Conservation (phyloP, 2,888 invertebrate species). For the Dyspetes luteomarginatus region DNA sequence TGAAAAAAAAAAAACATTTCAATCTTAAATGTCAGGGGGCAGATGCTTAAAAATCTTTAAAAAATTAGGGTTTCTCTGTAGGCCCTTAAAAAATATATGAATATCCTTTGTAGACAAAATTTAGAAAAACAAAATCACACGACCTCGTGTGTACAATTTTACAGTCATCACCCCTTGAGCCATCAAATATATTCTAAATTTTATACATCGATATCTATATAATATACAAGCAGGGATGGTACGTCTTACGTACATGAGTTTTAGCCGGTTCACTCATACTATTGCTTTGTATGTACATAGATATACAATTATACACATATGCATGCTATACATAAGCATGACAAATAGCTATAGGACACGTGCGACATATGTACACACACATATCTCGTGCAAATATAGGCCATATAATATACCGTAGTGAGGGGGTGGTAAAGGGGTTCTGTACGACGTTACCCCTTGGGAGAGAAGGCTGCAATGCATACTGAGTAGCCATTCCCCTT, state of each 20-base stretch:
- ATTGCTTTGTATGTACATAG: slow-evolving; percentile 15
- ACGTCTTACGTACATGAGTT: slow-evolving; percentile 54
- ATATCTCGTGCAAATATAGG: slow-evolving; percentile 71
- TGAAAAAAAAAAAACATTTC: too few relatives aligned
- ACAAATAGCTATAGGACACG: slow-evolving; percentile 10
- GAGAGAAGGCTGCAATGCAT: slow-evolving; percentile 81
- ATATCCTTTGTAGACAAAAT: too few relatives aligned
- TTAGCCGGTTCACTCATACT: slow-evolving; percentile 14
- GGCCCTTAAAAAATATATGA: too few relatives aligned
- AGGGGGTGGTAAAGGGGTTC: slow-evolving; percentile 8
- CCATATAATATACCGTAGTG: slow-evolving; percentile 77
- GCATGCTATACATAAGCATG: background rate
- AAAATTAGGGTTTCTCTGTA: too few relatives aligned
- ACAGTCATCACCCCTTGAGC: too few relatives aligned
- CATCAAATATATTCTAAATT: too few relatives aligned
- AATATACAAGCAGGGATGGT: slow-evolving; percentile 20
- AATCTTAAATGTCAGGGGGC: too few relatives aligned
- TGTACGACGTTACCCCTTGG: slow-evolving; percentile 77
- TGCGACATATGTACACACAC: slow-evolving; percentile 58
- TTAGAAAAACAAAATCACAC: too few relatives aligned
- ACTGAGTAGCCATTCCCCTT: slow-evolving; percentile 81
- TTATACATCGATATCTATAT: too few relatives aligned
- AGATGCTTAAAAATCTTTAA: too few relatives aligned
- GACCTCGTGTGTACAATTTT: too few relatives aligned
- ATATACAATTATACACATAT: slow-evolving; percentile 1